These are phyloP conservation scores for Drosophila orena DNA, from an alignment of 1,140 invertebrate genomes.

Conservation along the genomic window DNA sequence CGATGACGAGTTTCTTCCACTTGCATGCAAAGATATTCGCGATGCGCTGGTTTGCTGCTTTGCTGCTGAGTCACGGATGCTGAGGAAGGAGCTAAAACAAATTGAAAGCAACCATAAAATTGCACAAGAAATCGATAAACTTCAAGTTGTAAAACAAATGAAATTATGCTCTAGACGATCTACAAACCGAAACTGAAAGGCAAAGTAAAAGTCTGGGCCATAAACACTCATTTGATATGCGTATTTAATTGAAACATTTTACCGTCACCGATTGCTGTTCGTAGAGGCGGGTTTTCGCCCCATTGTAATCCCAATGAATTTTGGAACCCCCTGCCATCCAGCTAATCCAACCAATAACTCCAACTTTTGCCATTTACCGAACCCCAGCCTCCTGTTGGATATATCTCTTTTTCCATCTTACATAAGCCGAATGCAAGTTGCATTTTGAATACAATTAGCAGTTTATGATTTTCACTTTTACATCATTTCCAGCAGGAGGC, in stretches of 20 bases:
- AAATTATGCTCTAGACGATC: slow-evolving; percentile 60
- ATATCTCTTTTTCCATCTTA: slow-evolving; percentile 21
- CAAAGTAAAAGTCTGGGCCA: slow-evolving; percentile 64
- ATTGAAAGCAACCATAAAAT: slow-evolving; percentile 69
- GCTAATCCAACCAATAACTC: neutral
- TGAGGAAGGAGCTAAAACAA: slow-evolving; percentile 40
- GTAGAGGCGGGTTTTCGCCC: slow-evolving; percentile 18
- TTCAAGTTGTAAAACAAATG: slow-evolving; percentile 69
- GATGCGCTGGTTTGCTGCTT: neutral
- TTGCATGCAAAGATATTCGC: slow-evolving; percentile 18
- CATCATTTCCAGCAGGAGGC: slow-evolving; percentile 37
- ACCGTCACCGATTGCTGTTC: slow-evolving; percentile 16
- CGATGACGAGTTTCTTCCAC: slow-evolving; percentile 42
- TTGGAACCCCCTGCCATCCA: neutral
- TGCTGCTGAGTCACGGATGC: slow-evolving; percentile 54
- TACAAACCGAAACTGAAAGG: slow-evolving; percentile 49
- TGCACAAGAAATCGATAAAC: slow-evolving; percentile 60
- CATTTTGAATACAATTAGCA: slow-evolving; percentile 77
- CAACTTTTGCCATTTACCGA: slow-evolving; percentile 14
- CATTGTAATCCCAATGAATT: slow-evolving; percentile 3
- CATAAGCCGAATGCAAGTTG: slow-evolving; percentile 55
- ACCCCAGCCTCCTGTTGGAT: neutral
- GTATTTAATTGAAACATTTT: slow-evolving; percentile 61
- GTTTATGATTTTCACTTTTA: slow-evolving; percentile 78
- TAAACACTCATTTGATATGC: slow-evolving; percentile 63